phyloP scores from a whole-genome alignment of 1,140 invertebrate genomes.

The Lasioglossum baleicum region DNA sequence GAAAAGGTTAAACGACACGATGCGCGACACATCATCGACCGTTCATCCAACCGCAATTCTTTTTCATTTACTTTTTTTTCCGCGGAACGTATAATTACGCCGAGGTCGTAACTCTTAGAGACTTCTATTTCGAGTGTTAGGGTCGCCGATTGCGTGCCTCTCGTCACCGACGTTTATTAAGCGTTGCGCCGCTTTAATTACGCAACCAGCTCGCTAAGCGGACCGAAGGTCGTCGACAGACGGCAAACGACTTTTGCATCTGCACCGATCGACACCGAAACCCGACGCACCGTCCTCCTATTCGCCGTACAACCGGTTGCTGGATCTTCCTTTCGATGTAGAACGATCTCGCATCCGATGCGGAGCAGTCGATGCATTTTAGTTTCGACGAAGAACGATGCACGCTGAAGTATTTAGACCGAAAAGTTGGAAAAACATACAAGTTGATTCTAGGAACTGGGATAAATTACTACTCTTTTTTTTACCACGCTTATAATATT shows the following conservation, averaged over 20 bases:
- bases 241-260: conserved; percentile 24
- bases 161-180: conserved; percentile 58
- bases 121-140: conserved; percentile 62
- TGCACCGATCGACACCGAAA: neutral
- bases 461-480: too few species aligned
- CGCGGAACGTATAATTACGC: conserved; percentile 33
- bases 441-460: too few species aligned
- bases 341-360: too few species aligned
- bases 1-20: conserved; percentile 17
- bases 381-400: too few species aligned
- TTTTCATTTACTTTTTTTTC: neutral
- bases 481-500: too few species aligned
- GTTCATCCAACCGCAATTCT: neutral
- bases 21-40: neutral
- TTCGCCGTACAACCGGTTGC: neutral
- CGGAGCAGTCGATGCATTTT: too few species aligned
- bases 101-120: conserved; percentile 59
- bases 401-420: too few species aligned
- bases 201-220: conserved; percentile 52
- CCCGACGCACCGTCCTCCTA: neutral
- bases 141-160: conserved; percentile 49
- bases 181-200: conserved; percentile 57
- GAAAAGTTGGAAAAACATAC: too few species aligned
- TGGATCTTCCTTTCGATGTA: too few species aligned
- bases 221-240: conserved; percentile 60